Evolutionary conservation across 2,797 vertebrate species (phyloP).

Genomic region (Manis crassicaudata): DNA sequence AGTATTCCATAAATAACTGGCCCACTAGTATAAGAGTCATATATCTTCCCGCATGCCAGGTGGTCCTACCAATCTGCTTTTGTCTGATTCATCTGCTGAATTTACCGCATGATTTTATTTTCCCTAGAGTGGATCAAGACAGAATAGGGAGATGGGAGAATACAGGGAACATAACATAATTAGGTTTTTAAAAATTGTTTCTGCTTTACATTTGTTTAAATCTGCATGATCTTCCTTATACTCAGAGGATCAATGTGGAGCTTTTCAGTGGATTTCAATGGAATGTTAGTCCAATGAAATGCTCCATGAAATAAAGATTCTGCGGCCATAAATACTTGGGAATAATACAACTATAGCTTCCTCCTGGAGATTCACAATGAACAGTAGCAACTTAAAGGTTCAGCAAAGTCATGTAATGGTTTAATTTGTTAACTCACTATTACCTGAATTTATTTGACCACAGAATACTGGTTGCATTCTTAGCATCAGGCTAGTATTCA

Average conservation of each 20-base stretch:
- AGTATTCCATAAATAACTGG: neutral
- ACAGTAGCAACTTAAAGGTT: neutral
- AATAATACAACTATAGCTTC: neutral
- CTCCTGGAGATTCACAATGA: neutral
- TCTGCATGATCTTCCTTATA: neutral
- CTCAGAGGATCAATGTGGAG: neutral
- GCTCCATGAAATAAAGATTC: constrained; percentile 3
- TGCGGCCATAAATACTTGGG: neutral
- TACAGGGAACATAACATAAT: neutral
- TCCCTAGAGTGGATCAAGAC: neutral
- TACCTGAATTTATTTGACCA: neutral
- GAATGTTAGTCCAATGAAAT: neutral
- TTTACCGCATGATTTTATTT: neutral
- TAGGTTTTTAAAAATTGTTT: neutral
- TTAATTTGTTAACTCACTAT: neutral
- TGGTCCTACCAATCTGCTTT: neutral
- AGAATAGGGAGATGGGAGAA: neutral
- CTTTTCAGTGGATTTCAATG: neutral
- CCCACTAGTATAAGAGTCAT: neutral
- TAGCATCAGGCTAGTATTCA: neutral
- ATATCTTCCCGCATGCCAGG: neutral
- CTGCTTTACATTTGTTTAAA: neutral
- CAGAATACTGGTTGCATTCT: neutral
- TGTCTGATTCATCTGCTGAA: neutral
- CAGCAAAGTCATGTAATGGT: neutral